phyloP scores from a whole-genome alignment of 2,888 invertebrate species.

The Liposcelis brunnea region DNA sequence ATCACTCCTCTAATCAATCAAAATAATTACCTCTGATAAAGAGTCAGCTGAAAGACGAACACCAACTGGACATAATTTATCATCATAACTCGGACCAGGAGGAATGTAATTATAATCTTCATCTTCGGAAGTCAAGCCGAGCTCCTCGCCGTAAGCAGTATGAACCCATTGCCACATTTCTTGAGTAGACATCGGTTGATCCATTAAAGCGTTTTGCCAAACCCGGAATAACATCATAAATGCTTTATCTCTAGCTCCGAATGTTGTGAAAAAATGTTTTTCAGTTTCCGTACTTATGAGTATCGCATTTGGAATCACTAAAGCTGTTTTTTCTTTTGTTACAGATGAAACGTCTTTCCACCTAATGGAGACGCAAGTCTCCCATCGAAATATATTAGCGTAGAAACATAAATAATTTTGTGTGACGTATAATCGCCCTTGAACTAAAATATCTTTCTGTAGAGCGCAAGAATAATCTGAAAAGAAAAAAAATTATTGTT shows the following conservation, averaged over 20 bases:
- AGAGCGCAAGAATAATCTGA: constrained; percentile 94
- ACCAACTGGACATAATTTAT: constrained; percentile 22
- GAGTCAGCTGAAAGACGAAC: constrained; percentile 31
- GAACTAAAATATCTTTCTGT: constrained; percentile 88
- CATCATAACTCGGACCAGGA: constrained; percentile 17
- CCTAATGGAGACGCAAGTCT: constrained; percentile 65
- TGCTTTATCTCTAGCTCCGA: constrained; percentile 84
- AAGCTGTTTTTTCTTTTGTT: constrained; percentile 84
- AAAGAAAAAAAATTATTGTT: constrained; percentile 22
- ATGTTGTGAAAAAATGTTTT: constrained; percentile 87
- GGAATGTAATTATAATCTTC: constrained; percentile 47
- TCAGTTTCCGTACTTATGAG: constrained; percentile 64
- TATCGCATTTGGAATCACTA: constrained; percentile 94
- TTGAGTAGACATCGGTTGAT: constrained; percentile 56
- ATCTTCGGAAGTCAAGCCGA: constrained; percentile 84
- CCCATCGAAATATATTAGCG: constrained; percentile 96
- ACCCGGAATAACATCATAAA: constrained; percentile 89
- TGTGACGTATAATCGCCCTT: constrained; percentile 88
- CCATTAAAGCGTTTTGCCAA: constrained; percentile 91
- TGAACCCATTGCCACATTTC: constrained; percentile 88
- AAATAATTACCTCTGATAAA: constrained; percentile 29
- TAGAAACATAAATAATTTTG: constrained; percentile 93
- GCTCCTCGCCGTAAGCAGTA: constrained; percentile 81
- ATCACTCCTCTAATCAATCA: too few species aligned
- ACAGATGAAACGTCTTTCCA: constrained; percentile 86